phyloP scores from a whole-genome alignment of 2,888 invertebrate species.

The Linnaemya vulpina region DNA sequence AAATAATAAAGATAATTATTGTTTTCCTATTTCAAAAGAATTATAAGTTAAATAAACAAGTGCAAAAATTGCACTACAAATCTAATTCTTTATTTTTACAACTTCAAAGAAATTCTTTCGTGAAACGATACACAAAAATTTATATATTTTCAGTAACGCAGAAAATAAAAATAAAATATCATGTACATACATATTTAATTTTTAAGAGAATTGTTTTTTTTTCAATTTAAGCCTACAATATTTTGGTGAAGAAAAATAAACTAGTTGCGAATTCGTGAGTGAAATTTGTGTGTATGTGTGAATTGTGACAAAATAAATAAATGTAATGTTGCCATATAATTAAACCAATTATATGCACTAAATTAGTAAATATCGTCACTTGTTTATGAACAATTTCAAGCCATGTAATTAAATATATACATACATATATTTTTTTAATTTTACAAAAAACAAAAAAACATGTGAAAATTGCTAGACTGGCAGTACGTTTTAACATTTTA shows the following conservation, averaged over 20 bases:
- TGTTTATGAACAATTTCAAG: no score
- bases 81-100: conserved; percentile 16
- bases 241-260: conserved; percentile 43
- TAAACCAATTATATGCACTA: not conserved
- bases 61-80: conserved; percentile 6
- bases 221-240: conserved; percentile 35
- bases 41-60: conserved; percentile 59
- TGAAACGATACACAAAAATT: conserved; percentile 26
- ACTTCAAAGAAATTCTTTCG: conserved; percentile 5
- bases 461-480: no score
- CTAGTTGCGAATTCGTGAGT: conserved; percentile 30
- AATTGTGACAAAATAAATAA: conserved; percentile 10
- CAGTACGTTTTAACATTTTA: no score
- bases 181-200: conserved; percentile 40
- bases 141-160: not conserved
- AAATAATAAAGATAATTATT: conserved; percentile 34
- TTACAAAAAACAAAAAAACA: no score
- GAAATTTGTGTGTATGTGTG: not conserved
- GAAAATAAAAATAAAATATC: conserved; percentile 27
- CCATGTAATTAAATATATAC: no score
- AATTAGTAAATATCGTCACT: not conserved
- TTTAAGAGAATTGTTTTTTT: conserved; percentile 40
- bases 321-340: conserved; percentile 40
- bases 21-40: conserved; percentile 27
- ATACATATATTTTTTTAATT: no score